Percentiles rank a stretch among this genome's conserved stretches.
Conservation (phyloP, 2,888 invertebrate species). For the Phalera bucephala region DNA sequence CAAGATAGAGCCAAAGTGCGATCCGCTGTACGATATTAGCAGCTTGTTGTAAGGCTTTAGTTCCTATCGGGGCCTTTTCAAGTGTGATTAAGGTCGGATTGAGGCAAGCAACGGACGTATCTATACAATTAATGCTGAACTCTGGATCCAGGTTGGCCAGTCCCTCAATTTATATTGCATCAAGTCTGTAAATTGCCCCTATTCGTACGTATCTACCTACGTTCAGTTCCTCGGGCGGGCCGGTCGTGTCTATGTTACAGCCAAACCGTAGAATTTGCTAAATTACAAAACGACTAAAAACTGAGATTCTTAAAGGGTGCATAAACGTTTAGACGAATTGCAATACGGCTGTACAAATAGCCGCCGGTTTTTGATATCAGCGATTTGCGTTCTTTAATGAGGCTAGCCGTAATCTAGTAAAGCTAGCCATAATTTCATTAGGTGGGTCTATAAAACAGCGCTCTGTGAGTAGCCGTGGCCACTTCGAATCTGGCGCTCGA, state of each 20-base stretch:
- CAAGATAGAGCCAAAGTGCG: constrained; percentile 66
- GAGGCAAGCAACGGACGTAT: constrained; percentile 74
- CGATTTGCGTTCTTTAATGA: no score
- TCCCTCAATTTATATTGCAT: constrained; percentile 68
- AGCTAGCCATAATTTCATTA: no score
- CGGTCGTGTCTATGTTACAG: constrained; percentile 43
- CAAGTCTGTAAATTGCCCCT: constrained; percentile 64
- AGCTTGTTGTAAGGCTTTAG: constrained; percentile 53
- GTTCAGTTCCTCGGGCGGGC: constrained; percentile 39
- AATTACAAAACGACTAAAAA: no score
- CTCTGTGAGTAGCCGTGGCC: no score
- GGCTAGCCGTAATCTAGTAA: no score
- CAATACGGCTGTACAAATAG: no score
- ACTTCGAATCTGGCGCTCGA: no score
- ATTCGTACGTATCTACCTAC: constrained; percentile 56
- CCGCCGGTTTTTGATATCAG: no score
- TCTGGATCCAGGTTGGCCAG: constrained; percentile 58
- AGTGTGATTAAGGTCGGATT: constrained; percentile 75
- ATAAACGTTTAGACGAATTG: no score
- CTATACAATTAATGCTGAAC: constrained; percentile 77
- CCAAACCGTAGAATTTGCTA: no score
- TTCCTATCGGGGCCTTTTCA: constrained; percentile 70
- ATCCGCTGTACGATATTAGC: constrained; percentile 70
- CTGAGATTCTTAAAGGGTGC: no score
- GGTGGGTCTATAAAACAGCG: no score